phyloP scores from a whole-genome alignment of 2,113 vertebrate species.

The Muntiacus muntjak region DNA sequence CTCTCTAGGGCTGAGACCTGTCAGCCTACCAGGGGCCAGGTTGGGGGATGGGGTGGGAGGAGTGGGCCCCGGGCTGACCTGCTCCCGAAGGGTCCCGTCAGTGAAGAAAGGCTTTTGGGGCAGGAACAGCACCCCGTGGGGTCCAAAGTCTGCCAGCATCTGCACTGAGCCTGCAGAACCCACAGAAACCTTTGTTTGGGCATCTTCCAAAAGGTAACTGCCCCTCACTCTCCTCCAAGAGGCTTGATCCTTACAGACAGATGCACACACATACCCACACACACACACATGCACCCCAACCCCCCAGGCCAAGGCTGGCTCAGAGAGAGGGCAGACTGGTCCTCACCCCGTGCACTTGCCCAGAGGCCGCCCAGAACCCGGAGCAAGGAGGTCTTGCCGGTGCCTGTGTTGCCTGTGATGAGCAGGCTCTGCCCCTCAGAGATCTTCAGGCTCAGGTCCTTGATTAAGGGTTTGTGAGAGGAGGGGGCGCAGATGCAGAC shows the following conservation, averaged over 20 bases:
- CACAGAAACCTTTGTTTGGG: background rate
- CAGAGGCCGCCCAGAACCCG: slow-evolving; percentile 92
- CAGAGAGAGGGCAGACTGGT: background rate
- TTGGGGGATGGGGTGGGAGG: background rate
- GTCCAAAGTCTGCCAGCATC: slow-evolving; percentile 92
- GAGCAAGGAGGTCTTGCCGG: slow-evolving; percentile 94
- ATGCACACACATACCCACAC: background rate
- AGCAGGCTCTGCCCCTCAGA: slow-evolving; percentile 88
- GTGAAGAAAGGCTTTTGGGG: slow-evolving; percentile 96
- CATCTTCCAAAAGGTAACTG: background rate
- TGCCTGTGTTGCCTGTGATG: slow-evolving; percentile 95
- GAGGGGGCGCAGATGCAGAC: slow-evolving; percentile 87
- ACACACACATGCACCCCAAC: background rate
- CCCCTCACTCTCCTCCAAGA: background rate
- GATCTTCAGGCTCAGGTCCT: slow-evolving; percentile 90
- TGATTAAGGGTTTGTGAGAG: slow-evolving; percentile 88
- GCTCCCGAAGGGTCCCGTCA: slow-evolving; percentile 93
- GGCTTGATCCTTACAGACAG: background rate
- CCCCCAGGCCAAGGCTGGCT: background rate
- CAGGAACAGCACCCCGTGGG: slow-evolving; percentile 93
- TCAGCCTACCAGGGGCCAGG: background rate
- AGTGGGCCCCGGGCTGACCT: slow-evolving; percentile 81
- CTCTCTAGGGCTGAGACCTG: background rate
- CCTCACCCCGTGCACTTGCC: slow-evolving; percentile 87
- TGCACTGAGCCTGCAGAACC: slow-evolving; percentile 85